These are phyloP conservation scores for Mesoclemmys tuberculata DNA, from an alignment of 2,113 vertebrate species.

Conservation along the genomic window DNA sequence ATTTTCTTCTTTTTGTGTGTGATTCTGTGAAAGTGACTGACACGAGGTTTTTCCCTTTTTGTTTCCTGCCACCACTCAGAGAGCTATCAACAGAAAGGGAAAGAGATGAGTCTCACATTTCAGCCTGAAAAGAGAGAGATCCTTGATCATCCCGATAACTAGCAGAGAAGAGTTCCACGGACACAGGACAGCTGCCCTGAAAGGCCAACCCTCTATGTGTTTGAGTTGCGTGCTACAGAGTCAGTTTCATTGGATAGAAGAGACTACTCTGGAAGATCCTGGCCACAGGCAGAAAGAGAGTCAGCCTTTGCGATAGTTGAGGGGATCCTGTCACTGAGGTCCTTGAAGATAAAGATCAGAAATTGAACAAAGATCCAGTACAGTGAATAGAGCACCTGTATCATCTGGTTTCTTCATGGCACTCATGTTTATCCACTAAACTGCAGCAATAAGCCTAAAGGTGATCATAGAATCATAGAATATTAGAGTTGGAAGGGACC, in stretches of 20 bases:
- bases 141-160: neutral
- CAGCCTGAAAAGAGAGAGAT: neutral
- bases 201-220: neutral
- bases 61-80: fast-evolving
- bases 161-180: neutral
- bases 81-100: neutral
- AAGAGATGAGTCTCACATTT: neutral
- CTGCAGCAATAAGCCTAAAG: neutral
- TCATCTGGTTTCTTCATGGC: neutral
- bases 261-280: neutral
- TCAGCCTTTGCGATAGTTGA: neutral
- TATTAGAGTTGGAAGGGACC: too few species aligned
- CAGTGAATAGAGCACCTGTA: neutral
- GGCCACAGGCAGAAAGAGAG: neutral
- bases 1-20: neutral
- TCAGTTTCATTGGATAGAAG: neutral
- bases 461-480: too few species aligned
- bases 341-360: neutral
- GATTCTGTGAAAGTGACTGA: neutral
- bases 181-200: neutral
- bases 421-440: neutral
- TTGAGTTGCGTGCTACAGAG: neutral
- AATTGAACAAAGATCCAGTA: neutral
- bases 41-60: neutral
- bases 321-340: neutral